Evolutionary conservation across 2,888 invertebrate genomes (phyloP), one percentile per base, ranked within the genome.

Genomic region (Xestia c-nigrum): DNA sequence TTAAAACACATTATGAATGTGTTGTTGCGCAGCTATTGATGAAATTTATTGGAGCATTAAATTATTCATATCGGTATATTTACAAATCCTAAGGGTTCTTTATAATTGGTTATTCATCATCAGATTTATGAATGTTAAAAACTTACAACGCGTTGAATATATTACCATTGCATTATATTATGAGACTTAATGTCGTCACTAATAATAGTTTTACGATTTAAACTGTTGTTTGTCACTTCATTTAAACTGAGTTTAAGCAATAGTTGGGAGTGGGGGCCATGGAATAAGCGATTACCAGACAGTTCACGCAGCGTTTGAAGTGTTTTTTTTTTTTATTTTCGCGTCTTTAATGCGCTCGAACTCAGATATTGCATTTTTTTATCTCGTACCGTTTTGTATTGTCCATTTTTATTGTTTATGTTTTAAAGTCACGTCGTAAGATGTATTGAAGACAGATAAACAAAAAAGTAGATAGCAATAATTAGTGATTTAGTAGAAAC

Each of bases 51-150:
- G 47, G 71, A 73, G 24, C 61, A 83, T 73, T n/a, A 71, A 77
- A 77, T 83, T 72, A 78, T 75, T 86, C 79, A 84, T 83, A 83
- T 86, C 86, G 75, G 64, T 76, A 74, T 86, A 83, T 86, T 80
- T 82, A 88, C 50, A 84, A 82, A 84, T 80, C 75, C 55, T 65
- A 64, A 82, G 47, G 72, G 84, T 83, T 84, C 74, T 74, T 50
- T 76, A 65, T 9, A 43, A 74, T 84, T 86, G 61, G 73, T 88
- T 85, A 80, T 81, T 74, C 9, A 76, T 65, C 78, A 76, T 78
- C 77, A 85, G 65, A 83, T 87, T 74, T 69, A 86, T 65, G 76
- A 72, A 74, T 81, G 78, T 85, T 87, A 66, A 61, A 71, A 43
- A 64, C n/a, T 43, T 43, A 72, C 38, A 47, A 55, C 31, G 67